Conservation (phyloP, 1,140 invertebrate genomes). For the Danaus plexippus region DNA sequence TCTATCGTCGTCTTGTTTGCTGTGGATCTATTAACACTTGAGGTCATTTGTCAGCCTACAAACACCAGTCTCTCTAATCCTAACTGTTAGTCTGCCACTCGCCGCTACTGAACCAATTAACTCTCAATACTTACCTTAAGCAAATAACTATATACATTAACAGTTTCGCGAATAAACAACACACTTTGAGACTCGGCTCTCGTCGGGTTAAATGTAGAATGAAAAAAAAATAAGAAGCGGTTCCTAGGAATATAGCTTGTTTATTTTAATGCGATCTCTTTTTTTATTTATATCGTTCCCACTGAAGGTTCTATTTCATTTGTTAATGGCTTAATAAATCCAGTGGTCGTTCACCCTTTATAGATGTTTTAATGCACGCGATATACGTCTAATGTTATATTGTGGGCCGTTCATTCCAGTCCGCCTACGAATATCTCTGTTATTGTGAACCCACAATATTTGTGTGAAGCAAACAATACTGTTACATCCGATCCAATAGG, state of each 20-base stretch:
- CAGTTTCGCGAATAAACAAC: no score
- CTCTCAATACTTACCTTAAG: conserved; percentile 8
- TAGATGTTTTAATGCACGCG: conserved; percentile 23
- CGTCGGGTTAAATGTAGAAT: no score
- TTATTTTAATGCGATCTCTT: conserved; percentile 32
- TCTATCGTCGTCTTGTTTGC: conserved; percentile 11
- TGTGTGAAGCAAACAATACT: no score
- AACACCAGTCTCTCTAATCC: conserved; percentile 10
- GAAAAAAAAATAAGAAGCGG: no score
- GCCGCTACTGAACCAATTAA: conserved; percentile 13
- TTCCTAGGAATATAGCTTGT: background rate
- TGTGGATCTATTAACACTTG: conserved; percentile 15
- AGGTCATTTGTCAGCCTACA: conserved; percentile 9
- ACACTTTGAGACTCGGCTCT: no score
- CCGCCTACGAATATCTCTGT: conserved; percentile 9
- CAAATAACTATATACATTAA: conserved; percentile 5
- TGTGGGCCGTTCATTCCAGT: conserved; percentile 16
- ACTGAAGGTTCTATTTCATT: conserved; percentile 37
- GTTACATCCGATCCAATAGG: no score
- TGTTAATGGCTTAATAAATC: conserved; percentile 49
- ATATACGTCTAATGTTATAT: conserved; percentile 23
- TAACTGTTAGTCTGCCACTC: conserved; percentile 8
- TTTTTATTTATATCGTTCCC: conserved; percentile 40
- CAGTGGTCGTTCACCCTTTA: conserved; percentile 30
- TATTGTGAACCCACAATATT: conserved; percentile 1